Percentiles rank a stretch among this genome's conserved stretches.
phyloP scores from a whole-genome alignment of 2,113 vertebrate species.

The Phaethornis superciliosus region DNA sequence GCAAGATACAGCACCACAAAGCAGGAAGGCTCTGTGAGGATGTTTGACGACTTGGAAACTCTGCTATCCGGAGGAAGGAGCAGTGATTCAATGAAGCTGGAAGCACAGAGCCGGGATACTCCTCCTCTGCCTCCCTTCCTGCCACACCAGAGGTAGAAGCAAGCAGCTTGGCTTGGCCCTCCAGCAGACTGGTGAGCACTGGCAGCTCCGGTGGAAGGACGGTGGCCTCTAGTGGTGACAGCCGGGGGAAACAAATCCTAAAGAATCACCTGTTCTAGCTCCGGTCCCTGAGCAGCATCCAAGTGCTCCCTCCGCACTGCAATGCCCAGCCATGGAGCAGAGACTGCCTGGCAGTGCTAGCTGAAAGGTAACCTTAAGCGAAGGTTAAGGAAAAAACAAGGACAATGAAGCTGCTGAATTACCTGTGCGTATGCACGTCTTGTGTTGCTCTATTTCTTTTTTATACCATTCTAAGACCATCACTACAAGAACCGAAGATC shows the following conservation, averaged over 20 bases:
- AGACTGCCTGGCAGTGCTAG: accelerated
- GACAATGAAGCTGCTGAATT: not conserved
- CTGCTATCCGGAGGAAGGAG: not conserved
- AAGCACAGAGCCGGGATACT: not conserved
- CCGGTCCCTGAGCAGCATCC: accelerated
- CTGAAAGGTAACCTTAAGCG: not conserved
- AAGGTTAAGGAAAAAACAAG: not conserved
- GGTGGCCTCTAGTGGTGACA: conserved; percentile 4
- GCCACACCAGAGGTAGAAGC: not conserved
- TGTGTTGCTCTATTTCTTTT: not conserved
- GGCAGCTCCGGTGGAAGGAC: not conserved
- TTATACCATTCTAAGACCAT: not conserved
- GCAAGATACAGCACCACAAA: not conserved
- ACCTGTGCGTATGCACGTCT: accelerated
- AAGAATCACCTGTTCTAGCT: too few species aligned
- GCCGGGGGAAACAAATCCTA: too few species aligned
- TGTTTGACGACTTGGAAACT: not conserved
- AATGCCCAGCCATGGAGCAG: accelerated
- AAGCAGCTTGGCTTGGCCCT: not conserved
- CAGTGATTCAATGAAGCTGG: not conserved
- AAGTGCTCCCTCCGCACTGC: accelerated
- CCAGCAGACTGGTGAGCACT: not conserved
- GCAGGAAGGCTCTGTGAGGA: not conserved
- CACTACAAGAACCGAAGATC: not conserved
- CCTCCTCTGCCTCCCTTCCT: not conserved